Base-by-base conservation (phyloP, 2,888 invertebrate species). In the Tenodera sinensis region DNA sequence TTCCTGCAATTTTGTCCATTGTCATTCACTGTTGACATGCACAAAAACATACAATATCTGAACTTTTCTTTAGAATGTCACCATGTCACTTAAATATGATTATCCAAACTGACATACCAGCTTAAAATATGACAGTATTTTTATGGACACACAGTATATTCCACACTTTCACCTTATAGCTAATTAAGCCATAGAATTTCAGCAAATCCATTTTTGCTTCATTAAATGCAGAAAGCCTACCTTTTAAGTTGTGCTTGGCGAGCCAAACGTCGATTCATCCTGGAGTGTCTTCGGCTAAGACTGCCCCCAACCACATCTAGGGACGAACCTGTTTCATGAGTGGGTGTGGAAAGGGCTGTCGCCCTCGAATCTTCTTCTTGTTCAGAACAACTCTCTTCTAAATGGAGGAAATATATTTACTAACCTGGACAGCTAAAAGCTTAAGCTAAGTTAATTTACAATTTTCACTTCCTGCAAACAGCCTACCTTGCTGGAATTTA, bases 231-330 rank as follows among this genome's bases (percentile, higher is more conserved):
- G 20, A 71, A 28, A 81, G 89, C 89, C 90, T 93, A 95, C 95
- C 96, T 95, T 94, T 96, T 96, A 90, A 96, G 94, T 93, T 96
- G 96, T 91, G 96, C 95, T 93, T 96, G 96, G 92, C 96, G 94
- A 88, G 95, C 95, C 91, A 93, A 90, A 91, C 93, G 95, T 90
- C 92, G 91, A 84, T 92, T 91, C 87, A 91, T 91, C 82, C 92
- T 91, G 6, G 91, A 90, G 83, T 91, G 91, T 89, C 91, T 90
- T 71, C 90, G 91, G 83, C 90, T 89, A 47, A 90, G 88, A 47
- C 91, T 91, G 81, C 91, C 90, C 28, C 89, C 28, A 30, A 54
- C 81, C 12, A 90, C 90, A 81, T 91, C 87, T 30, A 83, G 34
- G 47, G 91, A 89, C 15, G 91, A 90, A 9, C 83, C 89, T 27